A percentile compares a stretch with the other conserved stretches of the same genome.
Evolutionary conservation across 2,113 vertebrate species (phyloP).

Genomic region (Calyptommatus sinebrachiatus): DNA sequence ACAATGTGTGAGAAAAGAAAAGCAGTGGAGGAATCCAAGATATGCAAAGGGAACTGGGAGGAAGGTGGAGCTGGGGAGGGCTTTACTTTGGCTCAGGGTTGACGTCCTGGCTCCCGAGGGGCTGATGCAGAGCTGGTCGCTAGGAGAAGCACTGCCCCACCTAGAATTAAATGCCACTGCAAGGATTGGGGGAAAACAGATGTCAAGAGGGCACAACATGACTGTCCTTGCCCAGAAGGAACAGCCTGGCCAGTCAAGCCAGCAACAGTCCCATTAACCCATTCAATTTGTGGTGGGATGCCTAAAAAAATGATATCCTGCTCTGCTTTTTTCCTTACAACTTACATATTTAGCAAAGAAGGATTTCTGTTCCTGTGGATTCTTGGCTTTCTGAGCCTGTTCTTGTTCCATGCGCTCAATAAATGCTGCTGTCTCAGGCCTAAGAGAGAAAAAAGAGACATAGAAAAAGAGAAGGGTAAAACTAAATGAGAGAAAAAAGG

Average conservation of each 20-base stretch:
- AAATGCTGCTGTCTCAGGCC: constrained; percentile 85
- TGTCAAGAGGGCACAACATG: constrained; percentile 33
- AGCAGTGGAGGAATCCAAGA: background rate
- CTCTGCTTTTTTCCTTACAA: background rate
- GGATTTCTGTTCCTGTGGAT: constrained; percentile 92
- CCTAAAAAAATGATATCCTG: fast-evolving
- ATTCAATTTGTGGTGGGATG: background rate
- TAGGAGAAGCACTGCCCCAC: constrained; percentile 91
- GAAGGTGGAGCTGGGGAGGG: constrained; percentile 44
- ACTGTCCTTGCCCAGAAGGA: background rate
- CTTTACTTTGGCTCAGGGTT: constrained; percentile 87
- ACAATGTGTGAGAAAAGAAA: background rate
- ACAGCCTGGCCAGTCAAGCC: background rate
- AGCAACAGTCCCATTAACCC: background rate
- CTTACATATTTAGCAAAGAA: constrained; percentile 95
- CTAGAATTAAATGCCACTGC: constrained; percentile 95
- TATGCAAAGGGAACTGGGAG: constrained; percentile 27
- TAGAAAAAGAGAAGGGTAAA: background rate
- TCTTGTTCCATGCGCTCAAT: constrained; percentile 85
- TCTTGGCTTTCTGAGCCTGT: constrained; percentile 88
- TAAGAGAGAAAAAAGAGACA: constrained; percentile 39
- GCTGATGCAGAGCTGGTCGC: constrained; percentile 79
- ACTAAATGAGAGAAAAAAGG: too few relatives aligned
- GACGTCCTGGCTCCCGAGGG: constrained; percentile 78
- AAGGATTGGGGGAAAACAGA: constrained; percentile 35